Base-by-base conservation (phyloP, 2,888 invertebrate species). In the Trissolcus brochymenae region DNA sequence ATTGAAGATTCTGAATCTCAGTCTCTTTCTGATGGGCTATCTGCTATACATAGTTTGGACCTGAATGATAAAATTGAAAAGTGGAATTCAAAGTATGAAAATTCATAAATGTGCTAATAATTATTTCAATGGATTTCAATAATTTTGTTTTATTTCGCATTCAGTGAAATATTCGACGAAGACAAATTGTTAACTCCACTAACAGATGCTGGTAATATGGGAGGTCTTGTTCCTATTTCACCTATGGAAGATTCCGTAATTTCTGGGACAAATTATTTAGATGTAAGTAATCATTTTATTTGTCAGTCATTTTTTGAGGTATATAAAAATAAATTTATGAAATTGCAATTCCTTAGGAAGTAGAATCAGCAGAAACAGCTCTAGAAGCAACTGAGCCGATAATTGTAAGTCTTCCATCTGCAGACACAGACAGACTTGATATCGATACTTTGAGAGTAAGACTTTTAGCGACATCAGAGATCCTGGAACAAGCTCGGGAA, bases 1-100 rank as follows among this genome's bases (percentile, higher is more conserved):
- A 82, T 86, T 2, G 84, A 84, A 71, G 82, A 85, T 53, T 90
- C 90, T 43, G 81, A 82, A 1, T 87, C 90, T 19, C 90, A 90
- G 0, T 87, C 85, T 35, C 90, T 79, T 7, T 67, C 78, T 29
- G 81, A 83, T 71, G 77, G 79, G 29, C 81, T 83, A 59, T 53
- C 62, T 4, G 70, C 80, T 29, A 79, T 66, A 16, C 80, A 82
- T 54, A 75, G 82, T 57, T 66, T 78, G 19, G 74, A 79, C 53
- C 40, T 81, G 4, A 78, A 83, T 57, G 79, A 79, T 16, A 84
- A 83, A 72, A 73, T 79, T 51, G 78, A 81, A 1, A 82, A 82
- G 14, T 85, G 85, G 85, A 79, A 80, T 51, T 80, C 84, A 78
- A 81, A 80, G 88, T 85, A 79, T 54, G 21, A 21, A 21, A 21